Base-by-base conservation (phyloP, 2,113 vertebrate species). In the Hyperopisus bebe region DNA sequence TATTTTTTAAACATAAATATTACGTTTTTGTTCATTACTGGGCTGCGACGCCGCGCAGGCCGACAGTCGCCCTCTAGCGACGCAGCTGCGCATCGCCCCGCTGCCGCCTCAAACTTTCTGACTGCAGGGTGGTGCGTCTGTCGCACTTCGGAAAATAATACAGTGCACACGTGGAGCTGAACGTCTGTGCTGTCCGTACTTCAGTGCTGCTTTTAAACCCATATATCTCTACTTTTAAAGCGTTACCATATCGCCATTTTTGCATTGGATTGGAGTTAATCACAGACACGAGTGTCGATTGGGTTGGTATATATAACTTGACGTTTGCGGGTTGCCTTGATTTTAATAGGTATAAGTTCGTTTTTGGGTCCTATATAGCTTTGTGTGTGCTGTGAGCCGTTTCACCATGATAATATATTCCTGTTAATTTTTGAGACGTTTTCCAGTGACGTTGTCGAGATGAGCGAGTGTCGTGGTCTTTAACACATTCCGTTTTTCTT, bases 11-110 rank as follows among this genome's bases (percentile, higher is more conserved):
- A 94, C 92, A 94, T 91, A 93, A 93, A 83, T 94, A 94, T 95
- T 91, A 48, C 94, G 93, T 95, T 95, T 94, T 93, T 93, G 92
- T 92, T 92, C 93, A 93, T 94, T 93, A 91, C 94, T 95, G 94
- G 95, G 48, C 94, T 94, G 95, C 93, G 94, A 93, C 95, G 95
- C 93, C 92, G 91, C 91, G 90, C 92, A 91, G 93, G 90, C 11
- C 91, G 42, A 86, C 90, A 88, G 93, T 93, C 94, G 94, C 96
- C 95, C 94, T 91, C 96, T 93, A 90, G 92, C 13, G 96, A 94
- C 91, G 93, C 92, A 94, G 93, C 74, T 50, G 91, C 35, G 74
- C 13, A 87, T 89, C 42, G 24, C 84, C 27, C 58, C 15, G 82
- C 83, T 85, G 47, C 84, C 55, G 83, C 66, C 85, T 77, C 62